Conservation (phyloP, 2,888 invertebrate species). For the Morpho achilles region DNA sequence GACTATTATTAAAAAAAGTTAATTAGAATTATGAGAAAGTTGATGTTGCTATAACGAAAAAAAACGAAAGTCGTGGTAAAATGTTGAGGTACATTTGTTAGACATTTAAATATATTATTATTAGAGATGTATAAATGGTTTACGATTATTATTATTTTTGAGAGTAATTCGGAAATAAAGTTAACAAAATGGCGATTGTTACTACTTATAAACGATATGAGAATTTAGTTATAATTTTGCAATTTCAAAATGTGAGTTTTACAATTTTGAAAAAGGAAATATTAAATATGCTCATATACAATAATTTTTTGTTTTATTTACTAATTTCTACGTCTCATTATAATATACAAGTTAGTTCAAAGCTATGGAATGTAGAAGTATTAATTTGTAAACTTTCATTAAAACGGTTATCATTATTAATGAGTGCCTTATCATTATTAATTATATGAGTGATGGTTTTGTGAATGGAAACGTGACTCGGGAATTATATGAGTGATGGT, state of each 20-base stretch:
- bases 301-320: slow-evolving; percentile 49
- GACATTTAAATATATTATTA: slow-evolving; percentile 77
- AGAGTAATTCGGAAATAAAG: slow-evolving; percentile 63
- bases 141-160: slow-evolving; percentile 74
- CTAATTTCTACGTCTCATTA: too few species aligned
- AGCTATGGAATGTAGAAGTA: too few species aligned
- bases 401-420: too few species aligned
- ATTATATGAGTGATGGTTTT: too few species aligned
- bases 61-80: slow-evolving; percentile 63
- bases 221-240: slow-evolving; percentile 79
- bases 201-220: slow-evolving; percentile 73
- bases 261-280: slow-evolving; percentile 79
- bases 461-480: too few species aligned
- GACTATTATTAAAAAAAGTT: slow-evolving; percentile 65
- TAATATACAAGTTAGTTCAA: too few species aligned
- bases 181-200: slow-evolving; percentile 74
- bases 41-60: slow-evolving; percentile 65
- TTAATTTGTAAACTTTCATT: too few species aligned
- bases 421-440: too few species aligned
- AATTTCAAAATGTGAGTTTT: slow-evolving; percentile 80
- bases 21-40: slow-evolving; percentile 67
- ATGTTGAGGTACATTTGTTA: slow-evolving; percentile 77
- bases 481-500: too few species aligned
- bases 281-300: slow-evolving; percentile 79
- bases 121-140: slow-evolving; percentile 78